Evolutionary conservation across 2,113 vertebrate species (phyloP).

Genomic region (Blennius ocellaris): DNA sequence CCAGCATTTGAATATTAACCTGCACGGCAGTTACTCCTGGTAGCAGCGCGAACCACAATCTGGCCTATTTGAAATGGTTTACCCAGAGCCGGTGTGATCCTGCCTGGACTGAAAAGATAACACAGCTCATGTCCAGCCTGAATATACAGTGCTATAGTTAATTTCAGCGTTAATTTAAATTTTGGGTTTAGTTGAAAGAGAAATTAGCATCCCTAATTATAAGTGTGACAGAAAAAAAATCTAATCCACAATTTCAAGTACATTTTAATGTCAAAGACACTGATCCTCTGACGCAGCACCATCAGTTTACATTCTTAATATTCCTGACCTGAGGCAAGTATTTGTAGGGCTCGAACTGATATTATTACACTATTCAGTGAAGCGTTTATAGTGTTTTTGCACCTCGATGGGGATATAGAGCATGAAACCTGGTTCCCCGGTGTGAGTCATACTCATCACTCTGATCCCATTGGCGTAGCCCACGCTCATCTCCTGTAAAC

Average conservation of each 20-base stretch:
- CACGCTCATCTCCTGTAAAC: conserved; percentile 96
- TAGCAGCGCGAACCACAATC: too few relatives aligned
- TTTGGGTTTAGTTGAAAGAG: too few relatives aligned
- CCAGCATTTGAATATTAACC: too few relatives aligned
- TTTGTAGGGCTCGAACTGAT: not conserved
- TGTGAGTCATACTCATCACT: conserved; percentile 99
- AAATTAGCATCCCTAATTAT: too few relatives aligned
- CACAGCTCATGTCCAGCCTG: too few relatives aligned
- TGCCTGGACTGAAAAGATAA: too few relatives aligned
- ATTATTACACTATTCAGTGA: not conserved
- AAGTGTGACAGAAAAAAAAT: too few relatives aligned
- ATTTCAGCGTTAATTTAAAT: too few relatives aligned
- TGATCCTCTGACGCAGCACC: not conserved
- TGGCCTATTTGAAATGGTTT: too few relatives aligned
- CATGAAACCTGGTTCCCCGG: conserved; percentile 97
- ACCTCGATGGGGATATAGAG: conserved; percentile 99
- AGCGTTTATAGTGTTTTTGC: conserved; percentile 13
- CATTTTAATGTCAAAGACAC: not conserved
- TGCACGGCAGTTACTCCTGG: too few relatives aligned
- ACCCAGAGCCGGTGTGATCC: too few relatives aligned
- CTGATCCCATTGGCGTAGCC: conserved; percentile 98
- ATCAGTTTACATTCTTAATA: not conserved
- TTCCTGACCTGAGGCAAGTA: not conserved
- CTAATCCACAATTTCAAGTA: not conserved
- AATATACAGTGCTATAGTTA: too few relatives aligned